phyloP scores from a whole-genome alignment of 1,140 invertebrate species.

The Calliphora vicina region DNA sequence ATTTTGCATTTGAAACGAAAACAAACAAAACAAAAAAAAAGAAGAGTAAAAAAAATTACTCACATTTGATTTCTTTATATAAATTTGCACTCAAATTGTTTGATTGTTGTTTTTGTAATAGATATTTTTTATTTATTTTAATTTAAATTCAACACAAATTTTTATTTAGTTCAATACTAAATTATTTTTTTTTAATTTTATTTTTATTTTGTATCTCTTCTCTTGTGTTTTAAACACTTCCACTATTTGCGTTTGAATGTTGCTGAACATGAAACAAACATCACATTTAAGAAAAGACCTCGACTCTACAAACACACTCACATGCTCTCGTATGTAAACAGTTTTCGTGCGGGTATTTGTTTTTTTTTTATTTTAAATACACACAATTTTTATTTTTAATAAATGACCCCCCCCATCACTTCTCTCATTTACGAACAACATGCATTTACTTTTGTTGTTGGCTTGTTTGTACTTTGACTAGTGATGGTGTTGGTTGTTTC shows the following conservation, averaged over 20 bases:
- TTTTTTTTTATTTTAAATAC: background rate
- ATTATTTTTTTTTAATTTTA: background rate
- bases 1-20: background rate
- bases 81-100: background rate
- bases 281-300: conserved; percentile 30
- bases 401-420: background rate
- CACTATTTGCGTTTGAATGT: conserved; percentile 23
- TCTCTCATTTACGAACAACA: no score
- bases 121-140: background rate
- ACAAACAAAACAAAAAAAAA: no score
- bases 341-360: background rate
- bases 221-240: conserved; percentile 25
- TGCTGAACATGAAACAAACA: conserved; percentile 18
- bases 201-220: conserved; percentile 8
- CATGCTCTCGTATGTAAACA: background rate
- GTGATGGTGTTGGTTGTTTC: background rate
- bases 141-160: background rate
- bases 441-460: background rate
- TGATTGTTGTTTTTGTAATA: background rate
- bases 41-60: background rate
- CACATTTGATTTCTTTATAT: background rate
- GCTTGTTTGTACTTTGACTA: background rate
- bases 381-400: background rate
- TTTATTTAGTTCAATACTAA: conserved; percentile 9
- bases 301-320: background rate